Evolutionary conservation across 2,797 vertebrate genomes (phyloP).

Genomic region (Spinibarbus caldwelli): DNA sequence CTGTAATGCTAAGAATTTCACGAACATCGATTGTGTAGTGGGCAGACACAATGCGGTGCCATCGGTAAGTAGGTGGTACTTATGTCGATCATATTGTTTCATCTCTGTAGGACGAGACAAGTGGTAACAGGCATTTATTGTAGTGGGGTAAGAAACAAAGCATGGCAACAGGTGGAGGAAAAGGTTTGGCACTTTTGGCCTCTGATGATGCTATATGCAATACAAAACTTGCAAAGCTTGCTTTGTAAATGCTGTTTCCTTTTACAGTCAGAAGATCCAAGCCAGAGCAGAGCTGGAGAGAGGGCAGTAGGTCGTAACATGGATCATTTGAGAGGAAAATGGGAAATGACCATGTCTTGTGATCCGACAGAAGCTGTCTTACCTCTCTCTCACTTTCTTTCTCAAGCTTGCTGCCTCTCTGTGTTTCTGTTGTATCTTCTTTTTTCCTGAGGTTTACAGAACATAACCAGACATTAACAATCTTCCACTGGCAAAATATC

Average conservation of each 20-base stretch:
- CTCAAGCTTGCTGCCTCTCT: background rate
- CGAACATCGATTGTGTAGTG: constrained; percentile 62
- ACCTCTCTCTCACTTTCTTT: background rate
- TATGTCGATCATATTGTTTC: constrained; percentile 70
- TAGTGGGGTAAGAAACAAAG: background rate
- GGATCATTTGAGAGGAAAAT: constrained; percentile 61
- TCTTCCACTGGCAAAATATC: constrained; percentile 23
- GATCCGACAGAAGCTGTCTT: constrained; percentile 4
- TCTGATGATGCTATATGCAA: constrained; percentile 2
- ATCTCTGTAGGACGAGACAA: constrained; percentile 49
- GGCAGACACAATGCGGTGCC: constrained; percentile 67
- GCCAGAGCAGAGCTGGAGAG: constrained; percentile 5
- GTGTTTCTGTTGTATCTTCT: background rate
- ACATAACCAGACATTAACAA: background rate
- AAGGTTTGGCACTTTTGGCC: constrained; percentile 16
- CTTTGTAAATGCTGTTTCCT: constrained; percentile 43
- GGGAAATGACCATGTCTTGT: constrained; percentile 44
- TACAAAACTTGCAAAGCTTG: constrained; percentile 35
- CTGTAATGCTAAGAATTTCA: constrained; percentile 52
- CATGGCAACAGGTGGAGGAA: constrained; percentile 35
- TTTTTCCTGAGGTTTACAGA: background rate
- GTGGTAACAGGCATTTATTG: constrained; percentile 25
- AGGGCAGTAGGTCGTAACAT: constrained; percentile 53
- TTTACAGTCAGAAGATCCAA: constrained; percentile 19
- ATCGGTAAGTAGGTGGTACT: constrained; percentile 67